phyloP scores from a whole-genome alignment of 2,113 vertebrate species.

The Mus pahari region DNA sequence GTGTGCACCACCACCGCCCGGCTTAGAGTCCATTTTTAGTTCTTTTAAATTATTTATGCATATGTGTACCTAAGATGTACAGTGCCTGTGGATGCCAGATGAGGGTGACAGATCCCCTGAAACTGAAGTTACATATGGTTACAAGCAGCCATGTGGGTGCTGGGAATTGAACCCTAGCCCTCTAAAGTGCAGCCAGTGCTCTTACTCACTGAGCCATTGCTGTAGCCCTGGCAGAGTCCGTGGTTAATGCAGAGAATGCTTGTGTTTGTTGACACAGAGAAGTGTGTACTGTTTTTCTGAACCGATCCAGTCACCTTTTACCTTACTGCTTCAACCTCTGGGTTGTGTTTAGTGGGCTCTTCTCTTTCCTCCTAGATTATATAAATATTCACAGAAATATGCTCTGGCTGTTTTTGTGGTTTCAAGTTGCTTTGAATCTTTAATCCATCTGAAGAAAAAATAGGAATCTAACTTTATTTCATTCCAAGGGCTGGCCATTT shows the following conservation, averaged over 20 bases:
- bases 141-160: background rate
- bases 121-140: background rate
- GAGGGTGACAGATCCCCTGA: background rate
- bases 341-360: constrained; percentile 39
- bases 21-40: too few species aligned
- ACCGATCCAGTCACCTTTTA: constrained; percentile 28
- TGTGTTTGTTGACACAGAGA: constrained; percentile 19
- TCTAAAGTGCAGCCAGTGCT: too few species aligned
- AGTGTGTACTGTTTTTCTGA: constrained; percentile 8
- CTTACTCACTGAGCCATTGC: background rate
- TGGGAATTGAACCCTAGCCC: background rate
- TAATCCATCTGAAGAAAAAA: constrained; percentile 60
- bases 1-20: too few species aligned
- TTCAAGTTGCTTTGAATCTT: constrained; percentile 64
- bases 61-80: background rate
- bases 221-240: background rate
- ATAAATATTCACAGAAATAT: constrained; percentile 60
- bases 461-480: constrained; percentile 37
- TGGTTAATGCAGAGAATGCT: background rate
- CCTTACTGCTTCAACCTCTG: constrained; percentile 33
- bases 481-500: background rate
- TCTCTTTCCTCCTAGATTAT: background rate
- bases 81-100: background rate
- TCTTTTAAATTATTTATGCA: background rate
- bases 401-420: constrained; percentile 55